A percentile compares a stretch with the other conserved stretches of the same genome.
phyloP scores from a whole-genome alignment of 1,140 invertebrate genomes.

The Saccostrea glomerata region DNA sequence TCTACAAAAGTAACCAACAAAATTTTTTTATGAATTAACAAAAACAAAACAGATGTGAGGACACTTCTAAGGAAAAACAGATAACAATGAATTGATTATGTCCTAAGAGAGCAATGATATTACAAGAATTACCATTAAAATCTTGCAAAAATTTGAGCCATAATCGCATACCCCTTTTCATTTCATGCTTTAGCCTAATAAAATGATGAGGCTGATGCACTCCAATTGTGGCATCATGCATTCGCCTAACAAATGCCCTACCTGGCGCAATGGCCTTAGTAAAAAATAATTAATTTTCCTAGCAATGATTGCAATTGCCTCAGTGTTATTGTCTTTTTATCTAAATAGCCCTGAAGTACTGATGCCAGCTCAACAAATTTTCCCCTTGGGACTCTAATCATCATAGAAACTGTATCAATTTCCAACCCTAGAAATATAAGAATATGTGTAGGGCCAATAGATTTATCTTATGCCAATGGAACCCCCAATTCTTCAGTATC shows the following conservation, averaged over 20 bases:
- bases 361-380: too few relatives aligned
- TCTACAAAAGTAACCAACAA: too few relatives aligned
- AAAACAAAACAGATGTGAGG: too few relatives aligned
- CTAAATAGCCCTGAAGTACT: too few relatives aligned
- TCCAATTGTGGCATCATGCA: neutral
- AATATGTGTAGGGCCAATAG: neutral
- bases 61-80: too few relatives aligned
- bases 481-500: neutral
- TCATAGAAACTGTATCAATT: too few relatives aligned
- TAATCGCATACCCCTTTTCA: conserved; percentile 32
- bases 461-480: conserved; percentile 19
- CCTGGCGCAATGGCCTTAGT: neutral
- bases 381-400: too few relatives aligned
- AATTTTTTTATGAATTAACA: too few relatives aligned
- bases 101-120: too few relatives aligned
- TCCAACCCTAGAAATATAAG: conserved; percentile 6
- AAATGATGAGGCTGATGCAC: neutral
- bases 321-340: too few relatives aligned
- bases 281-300: neutral
- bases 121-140: conserved; percentile 33
- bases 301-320: too few relatives aligned
- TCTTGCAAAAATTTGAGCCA: conserved; percentile 42
- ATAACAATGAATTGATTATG: too few relatives aligned
- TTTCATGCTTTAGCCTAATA: conserved; percentile 22
- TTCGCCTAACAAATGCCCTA: neutral